Conservation (phyloP, 2,888 invertebrate genomes). For the Eugnorisma glareosa region DNA sequence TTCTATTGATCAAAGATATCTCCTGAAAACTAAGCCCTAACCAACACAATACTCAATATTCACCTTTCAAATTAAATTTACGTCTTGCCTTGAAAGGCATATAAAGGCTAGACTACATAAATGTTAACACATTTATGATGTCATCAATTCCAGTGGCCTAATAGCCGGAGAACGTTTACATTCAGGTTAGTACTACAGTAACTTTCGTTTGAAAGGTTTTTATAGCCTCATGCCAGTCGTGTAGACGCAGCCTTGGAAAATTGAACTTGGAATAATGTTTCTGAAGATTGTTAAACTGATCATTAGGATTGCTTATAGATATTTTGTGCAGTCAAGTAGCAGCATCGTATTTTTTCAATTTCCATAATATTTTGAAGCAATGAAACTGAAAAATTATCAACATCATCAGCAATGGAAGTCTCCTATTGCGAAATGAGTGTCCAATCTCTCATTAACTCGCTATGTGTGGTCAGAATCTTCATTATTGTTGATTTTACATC, state of each 20-base stretch:
- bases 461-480: not conserved
- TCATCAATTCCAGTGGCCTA: constrained; percentile 56
- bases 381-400: not conserved
- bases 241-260: constrained; percentile 39
- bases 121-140: constrained; percentile 52
- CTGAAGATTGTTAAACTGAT: not conserved
- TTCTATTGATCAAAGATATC: not conserved
- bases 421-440: not conserved
- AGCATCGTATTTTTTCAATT: not conserved
- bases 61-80: constrained; percentile 7
- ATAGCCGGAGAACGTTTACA: constrained; percentile 50
- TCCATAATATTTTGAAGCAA: not conserved
- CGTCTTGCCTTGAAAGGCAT: constrained; percentile 24
- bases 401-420: not conserved
- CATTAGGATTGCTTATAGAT: not conserved
- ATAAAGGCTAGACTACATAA: constrained; percentile 56
- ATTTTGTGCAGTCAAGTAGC: not conserved
- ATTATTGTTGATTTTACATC: not conserved
- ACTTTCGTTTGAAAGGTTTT: constrained; percentile 56
- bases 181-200: constrained; percentile 47
- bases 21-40: not conserved
- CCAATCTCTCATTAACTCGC: not conserved
- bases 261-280: not conserved
- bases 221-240: constrained; percentile 27
- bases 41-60: constrained; percentile 12